Percentiles rank a stretch among this genome's conserved stretches.
These are phyloP conservation scores for Oxyruncus cristatus DNA, from an alignment of 2,113 vertebrate genomes.

Conservation along the genomic window DNA sequence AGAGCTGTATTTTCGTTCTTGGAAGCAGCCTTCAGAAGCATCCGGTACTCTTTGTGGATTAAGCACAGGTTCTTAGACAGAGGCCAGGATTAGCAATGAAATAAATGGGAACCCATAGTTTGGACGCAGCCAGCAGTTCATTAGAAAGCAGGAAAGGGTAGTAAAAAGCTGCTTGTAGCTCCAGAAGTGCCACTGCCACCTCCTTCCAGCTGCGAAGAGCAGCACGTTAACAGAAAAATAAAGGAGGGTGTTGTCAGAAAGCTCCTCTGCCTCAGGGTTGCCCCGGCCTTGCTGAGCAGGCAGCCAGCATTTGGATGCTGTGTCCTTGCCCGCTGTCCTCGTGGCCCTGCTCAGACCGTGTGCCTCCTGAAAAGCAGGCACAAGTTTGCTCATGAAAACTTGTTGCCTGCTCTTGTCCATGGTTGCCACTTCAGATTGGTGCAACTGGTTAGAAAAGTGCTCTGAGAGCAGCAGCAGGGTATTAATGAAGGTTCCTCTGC, in stretches of 20 bases:
- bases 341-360: not conserved
- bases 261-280: not conserved
- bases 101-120: not conserved
- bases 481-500: constrained; percentile 14
- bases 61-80: constrained; percentile 40
- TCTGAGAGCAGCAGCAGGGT: not conserved
- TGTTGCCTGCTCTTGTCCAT: not conserved
- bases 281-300: not conserved
- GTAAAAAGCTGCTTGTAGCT: not conserved
- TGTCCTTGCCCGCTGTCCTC: not conserved
- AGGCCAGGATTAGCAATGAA: constrained; percentile 9
- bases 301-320: not conserved
- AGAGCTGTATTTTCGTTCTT: constrained; percentile 1
- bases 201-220: not conserved
- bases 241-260: not conserved
- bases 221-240: not conserved
- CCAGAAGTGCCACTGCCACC: not conserved
- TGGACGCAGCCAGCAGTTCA: not conserved
- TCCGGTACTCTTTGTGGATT: constrained; percentile 8
- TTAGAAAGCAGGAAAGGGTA: not conserved
- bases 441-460: not conserved
- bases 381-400: not conserved
- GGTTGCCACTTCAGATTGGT: constrained; percentile 3
- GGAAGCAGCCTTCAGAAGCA: constrained; percentile 29
- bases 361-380: not conserved